A percentile compares a stretch with the other conserved stretches of the same genome.
These are phyloP conservation scores for Neofelis nebulosa DNA, from an alignment of 2,113 vertebrate genomes.

Conservation along the genomic window DNA sequence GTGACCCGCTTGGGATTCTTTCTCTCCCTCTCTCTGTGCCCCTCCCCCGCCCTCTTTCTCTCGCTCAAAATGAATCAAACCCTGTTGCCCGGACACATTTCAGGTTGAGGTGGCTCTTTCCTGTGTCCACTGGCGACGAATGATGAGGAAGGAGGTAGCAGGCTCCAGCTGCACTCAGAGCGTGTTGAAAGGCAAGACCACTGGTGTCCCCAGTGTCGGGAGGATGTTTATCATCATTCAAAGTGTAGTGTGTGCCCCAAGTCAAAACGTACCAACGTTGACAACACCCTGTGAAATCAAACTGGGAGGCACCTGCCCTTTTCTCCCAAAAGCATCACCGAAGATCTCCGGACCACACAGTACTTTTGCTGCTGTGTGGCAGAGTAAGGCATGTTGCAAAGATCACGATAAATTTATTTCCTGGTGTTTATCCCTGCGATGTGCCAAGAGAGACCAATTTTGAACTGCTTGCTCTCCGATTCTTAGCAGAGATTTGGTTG, in stretches of 20 bases:
- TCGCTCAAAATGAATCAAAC: too few relatives aligned
- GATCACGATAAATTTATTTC: conserved; percentile 6
- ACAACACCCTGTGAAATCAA: neutral
- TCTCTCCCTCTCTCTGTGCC: too few relatives aligned
- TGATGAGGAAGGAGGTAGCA: neutral
- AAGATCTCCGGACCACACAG: neutral
- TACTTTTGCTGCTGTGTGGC: neutral
- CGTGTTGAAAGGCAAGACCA: neutral
- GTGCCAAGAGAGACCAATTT: neutral
- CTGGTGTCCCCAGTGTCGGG: too few relatives aligned
- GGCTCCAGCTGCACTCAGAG: neutral
- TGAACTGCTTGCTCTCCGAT: neutral
- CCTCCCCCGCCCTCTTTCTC: too few relatives aligned
- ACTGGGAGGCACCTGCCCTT: neutral
- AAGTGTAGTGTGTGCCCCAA: neutral
- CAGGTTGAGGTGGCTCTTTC: neutral
- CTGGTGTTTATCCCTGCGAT: conserved; percentile 17
- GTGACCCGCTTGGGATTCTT: too few relatives aligned
- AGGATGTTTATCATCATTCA: neutral
- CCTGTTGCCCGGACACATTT: neutral
- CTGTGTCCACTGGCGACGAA: fast-evolving
- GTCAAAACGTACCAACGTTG: neutral
- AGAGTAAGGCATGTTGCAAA: neutral
- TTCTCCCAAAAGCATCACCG: neutral
- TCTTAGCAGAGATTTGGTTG: neutral